Conservation (phyloP, 2,888 invertebrate species). For the Eristalis tenax region DNA sequence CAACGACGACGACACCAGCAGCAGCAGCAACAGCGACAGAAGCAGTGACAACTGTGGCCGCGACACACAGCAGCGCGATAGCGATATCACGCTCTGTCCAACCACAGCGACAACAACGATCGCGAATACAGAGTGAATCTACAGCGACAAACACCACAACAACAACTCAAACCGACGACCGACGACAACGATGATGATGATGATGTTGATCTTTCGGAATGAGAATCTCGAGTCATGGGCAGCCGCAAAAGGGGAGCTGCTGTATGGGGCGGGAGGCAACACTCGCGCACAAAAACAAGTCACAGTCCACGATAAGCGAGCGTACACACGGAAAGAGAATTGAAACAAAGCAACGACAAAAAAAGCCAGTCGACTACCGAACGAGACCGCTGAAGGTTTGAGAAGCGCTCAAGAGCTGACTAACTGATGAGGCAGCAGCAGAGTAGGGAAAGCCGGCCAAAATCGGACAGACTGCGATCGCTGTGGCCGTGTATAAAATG, state of each 20-base stretch:
- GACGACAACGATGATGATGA: constrained; percentile 7
- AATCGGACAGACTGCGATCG: not conserved
- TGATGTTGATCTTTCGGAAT: constrained; percentile 49
- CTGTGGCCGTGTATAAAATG: constrained; percentile 29
- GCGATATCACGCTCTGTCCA: constrained; percentile 8
- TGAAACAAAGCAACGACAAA: constrained; percentile 45
- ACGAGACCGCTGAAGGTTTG: constrained; percentile 15
- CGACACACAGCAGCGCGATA: constrained; percentile 35
- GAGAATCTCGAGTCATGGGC: constrained; percentile 4
- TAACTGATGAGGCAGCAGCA: not conserved
- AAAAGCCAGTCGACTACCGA: not conserved
- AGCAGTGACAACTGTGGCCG: not conserved
- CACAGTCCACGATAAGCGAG: constrained; percentile 60
- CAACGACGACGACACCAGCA: constrained; percentile 20
- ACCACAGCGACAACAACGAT: constrained; percentile 40
- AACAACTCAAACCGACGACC: not conserved
- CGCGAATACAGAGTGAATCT: constrained; percentile 54
- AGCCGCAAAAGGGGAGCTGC: not conserved
- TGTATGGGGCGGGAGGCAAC: not conserved
- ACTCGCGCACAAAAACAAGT: constrained; percentile 48
- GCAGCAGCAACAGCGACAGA: constrained; percentile 35
- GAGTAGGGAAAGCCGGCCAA: not conserved
- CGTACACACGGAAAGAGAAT: constrained; percentile 45
- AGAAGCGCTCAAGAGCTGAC: not conserved
- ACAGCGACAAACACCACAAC: not conserved